phyloP scores from a whole-genome alignment of 2,113 vertebrate genomes.

The Pseudorasbora parva region DNA sequence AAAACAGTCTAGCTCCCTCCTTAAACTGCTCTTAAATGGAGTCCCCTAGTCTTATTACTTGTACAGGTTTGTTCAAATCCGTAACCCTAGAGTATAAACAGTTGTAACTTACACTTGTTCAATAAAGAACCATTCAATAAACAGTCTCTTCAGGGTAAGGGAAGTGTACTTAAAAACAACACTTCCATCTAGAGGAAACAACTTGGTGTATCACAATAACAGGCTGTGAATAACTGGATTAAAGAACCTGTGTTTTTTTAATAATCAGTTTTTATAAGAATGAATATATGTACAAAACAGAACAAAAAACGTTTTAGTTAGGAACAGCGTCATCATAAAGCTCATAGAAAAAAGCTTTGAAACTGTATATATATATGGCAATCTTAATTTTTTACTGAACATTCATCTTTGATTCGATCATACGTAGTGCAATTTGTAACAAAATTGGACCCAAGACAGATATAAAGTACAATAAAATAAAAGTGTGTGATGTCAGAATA shows the following conservation, averaged over 20 bases:
- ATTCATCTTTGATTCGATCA: constrained; percentile 13
- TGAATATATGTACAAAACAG: neutral
- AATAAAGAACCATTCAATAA: neutral
- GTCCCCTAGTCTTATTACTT: no score
- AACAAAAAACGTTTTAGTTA: neutral
- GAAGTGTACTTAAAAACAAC: neutral
- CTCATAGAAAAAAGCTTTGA: neutral
- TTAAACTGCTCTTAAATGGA: neutral
- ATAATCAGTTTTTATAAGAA: neutral
- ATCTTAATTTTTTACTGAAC: neutral
- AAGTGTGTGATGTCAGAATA: neutral
- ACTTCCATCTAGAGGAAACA: neutral
- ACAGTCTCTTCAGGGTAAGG: neutral
- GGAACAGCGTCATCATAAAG: no score
- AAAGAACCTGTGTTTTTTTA: neutral
- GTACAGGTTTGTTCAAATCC: neutral
- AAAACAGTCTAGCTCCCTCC: neutral
- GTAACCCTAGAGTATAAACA: neutral
- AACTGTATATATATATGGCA: neutral
- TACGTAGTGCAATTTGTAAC: constrained; percentile 1
- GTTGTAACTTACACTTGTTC: neutral
- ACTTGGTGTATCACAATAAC: neutral
- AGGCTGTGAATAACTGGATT: neutral
- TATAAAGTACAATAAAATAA: neutral
- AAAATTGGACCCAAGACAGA: neutral